Percentiles rank a stretch among this genome's conserved stretches.
Evolutionary conservation across 1,140 invertebrate genomes (phyloP).

Genomic region (Odontomachus brunneus): DNA sequence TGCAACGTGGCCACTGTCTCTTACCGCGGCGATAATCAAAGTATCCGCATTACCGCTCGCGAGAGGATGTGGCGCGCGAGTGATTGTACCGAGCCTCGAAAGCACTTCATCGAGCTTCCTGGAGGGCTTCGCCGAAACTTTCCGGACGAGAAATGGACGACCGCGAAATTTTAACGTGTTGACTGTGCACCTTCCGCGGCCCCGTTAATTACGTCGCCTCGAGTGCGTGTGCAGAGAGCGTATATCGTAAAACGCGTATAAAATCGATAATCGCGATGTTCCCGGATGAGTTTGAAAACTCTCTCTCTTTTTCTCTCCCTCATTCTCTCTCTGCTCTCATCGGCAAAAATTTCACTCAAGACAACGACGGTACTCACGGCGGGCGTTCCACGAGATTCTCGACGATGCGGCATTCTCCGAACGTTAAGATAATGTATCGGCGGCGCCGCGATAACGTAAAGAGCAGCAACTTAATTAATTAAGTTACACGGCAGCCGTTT

Average conservation of each 20-base stretch:
- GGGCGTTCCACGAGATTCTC: slow-evolving; percentile 22
- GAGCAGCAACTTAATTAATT: slow-evolving; percentile 79
- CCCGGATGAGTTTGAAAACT: background rate
- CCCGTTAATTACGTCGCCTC: background rate
- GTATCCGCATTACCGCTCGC: background rate
- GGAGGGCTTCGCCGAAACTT: background rate
- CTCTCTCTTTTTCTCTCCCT: no score
- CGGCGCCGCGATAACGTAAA: slow-evolving; percentile 18
- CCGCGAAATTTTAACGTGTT: background rate
- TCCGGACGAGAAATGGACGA: background rate
- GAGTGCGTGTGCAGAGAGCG: no score
- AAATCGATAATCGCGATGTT: slow-evolving; percentile 2
- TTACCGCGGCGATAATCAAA: slow-evolving; percentile 5
- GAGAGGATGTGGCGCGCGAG: background rate
- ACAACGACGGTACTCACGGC: background rate
- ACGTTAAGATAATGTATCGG: slow-evolving; percentile 50
- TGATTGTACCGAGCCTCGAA: no score
- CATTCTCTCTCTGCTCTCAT: background rate
- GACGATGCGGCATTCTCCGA: background rate
- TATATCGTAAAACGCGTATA: background rate
- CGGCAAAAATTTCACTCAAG: slow-evolving; percentile 5
- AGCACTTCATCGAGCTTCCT: no score
- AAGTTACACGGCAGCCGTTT: slow-evolving; percentile 78
- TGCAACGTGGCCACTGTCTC: background rate
- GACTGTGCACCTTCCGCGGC: background rate